Evolutionary conservation across 2,113 vertebrate genomes (phyloP), one percentile per base, ranked within the genome.

Genomic region (Erinaceus europaeus): DNA sequence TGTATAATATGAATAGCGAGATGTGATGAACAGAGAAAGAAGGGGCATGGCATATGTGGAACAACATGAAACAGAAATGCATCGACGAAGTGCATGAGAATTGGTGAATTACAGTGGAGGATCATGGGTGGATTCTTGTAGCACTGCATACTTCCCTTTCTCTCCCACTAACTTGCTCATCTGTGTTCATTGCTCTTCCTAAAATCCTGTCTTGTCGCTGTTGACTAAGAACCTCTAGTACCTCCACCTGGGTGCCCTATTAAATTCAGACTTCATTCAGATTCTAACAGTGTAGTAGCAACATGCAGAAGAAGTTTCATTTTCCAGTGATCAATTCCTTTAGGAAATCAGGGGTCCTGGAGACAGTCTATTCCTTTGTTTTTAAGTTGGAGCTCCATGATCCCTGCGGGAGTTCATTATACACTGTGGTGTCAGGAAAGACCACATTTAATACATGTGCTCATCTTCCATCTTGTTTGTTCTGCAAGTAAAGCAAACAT

Each of bases 351-450:
- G 10, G 15, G 40, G 15, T 11, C 10, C 55, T 65, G 27, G n/a
- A 36, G 5, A 52, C 5, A 38, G 52, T 44, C 12, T 82, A 25
- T 32, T 72, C 27, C 38, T 44, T 15, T 50, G 65, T n/a, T 65
- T 67, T 74, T 77, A 15, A 62, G 50, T n/a, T 25, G 55, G 68
- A 90, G 20, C 3, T 29, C 32, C 27, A 6, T n/a, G 20, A 82
- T 89, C 40, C 38, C 74, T n/a, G 27, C 44, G 78, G 90, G 52
- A 88, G 32, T 74, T 74, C 59, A 46, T 21, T 62, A n/a, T 74
- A 53, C 34, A 80, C 36, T 79, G 32, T 46, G 12, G 72, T 34
- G 4, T 59, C n/a, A 76, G 75, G 36, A 67, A 53, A 52, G 21
- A 61, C 11, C 15, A 27, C 7, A 72, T 77, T 5, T 34, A 59